A percentile compares a stretch with the other conserved stretches of the same genome.
Conservation (phyloP, 2,113 vertebrate genomes). For the Anser brachyrhynchus region DNA sequence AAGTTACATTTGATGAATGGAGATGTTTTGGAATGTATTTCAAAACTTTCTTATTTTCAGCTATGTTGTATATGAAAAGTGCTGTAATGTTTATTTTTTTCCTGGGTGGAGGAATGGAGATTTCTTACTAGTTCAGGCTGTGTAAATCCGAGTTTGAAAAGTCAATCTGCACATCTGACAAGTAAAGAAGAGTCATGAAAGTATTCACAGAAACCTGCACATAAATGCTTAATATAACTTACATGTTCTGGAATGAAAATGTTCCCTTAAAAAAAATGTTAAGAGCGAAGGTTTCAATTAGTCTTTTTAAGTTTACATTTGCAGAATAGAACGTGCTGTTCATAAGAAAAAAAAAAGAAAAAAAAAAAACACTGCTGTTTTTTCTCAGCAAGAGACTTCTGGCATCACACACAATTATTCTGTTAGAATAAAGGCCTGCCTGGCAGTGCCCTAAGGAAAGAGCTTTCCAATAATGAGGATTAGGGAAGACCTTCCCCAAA, state of each 20-base stretch:
- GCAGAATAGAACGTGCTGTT: not conserved
- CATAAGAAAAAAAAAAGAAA: not conserved
- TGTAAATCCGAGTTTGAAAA: not conserved
- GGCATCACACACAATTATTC: not conserved
- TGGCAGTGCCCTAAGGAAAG: not conserved
- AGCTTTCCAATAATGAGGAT: not conserved
- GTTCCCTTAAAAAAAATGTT: not conserved
- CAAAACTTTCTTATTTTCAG: not conserved
- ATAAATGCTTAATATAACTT: not conserved
- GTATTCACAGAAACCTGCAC: not conserved
- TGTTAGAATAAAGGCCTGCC: not conserved
- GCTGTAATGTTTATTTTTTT: not conserved
- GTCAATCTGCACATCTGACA: not conserved
- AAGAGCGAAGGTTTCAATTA: not conserved
- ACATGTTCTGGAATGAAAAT: not conserved
- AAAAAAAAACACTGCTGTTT: not conserved
- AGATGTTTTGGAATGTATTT: not conserved
- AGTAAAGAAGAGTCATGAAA: not conserved
- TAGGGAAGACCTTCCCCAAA: not conserved
- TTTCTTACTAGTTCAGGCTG: not conserved
- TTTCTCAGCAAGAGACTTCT: not conserved
- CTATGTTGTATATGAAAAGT: not conserved
- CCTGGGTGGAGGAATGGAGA: not conserved
- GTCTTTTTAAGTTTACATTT: not conserved
- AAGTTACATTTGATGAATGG: not conserved